Evolutionary conservation across 2,113 vertebrate genomes (phyloP).

Genomic region (Danio rerio): GRCz12tu NC_133194.1:27014501-27015000

Average conservation of each 20-base stretch:
- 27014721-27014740: background rate
- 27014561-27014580: background rate
- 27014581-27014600: background rate
- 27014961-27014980: too few relatives aligned
- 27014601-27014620: conserved; percentile 2
- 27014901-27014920: conserved; percentile 57
- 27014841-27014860: conserved; percentile 20
- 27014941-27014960: too few relatives aligned
- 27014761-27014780: background rate
- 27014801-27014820: conserved; percentile 1
- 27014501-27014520: too few relatives aligned
- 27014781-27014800: conserved; percentile 5
- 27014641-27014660: conserved; percentile 3
- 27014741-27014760: background rate
- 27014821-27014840: conserved; percentile 3
- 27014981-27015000: too few relatives aligned
- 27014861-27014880: conserved; percentile 38
- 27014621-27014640: background rate
- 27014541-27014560: background rate
- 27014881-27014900: conserved; percentile 78
- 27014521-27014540: too few relatives aligned
- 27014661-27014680: background rate
- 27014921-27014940: background rate
- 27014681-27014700: background rate
- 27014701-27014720: conserved; percentile 8